A percentile compares a stretch with the other conserved stretches of the same genome.
Conservation (phyloP, 2,113 vertebrate species). For the Chaetura pelagica region DNA sequence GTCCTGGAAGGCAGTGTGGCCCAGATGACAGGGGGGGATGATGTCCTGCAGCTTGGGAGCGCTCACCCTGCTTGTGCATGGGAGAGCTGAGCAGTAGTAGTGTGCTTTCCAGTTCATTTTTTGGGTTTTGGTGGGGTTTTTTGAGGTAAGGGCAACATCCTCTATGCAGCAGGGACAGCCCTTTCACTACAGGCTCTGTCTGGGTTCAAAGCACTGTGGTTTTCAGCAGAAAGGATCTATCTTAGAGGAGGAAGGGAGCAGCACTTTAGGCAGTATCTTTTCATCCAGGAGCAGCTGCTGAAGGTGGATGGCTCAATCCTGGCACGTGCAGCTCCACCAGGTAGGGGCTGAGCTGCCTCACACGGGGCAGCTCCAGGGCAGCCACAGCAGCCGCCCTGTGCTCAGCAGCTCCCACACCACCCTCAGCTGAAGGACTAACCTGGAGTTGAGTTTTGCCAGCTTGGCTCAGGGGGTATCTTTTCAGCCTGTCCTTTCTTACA, state of each 20-base stretch:
- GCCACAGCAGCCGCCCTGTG: not conserved
- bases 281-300: not conserved
- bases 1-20: not conserved
- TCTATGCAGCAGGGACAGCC: accelerated
- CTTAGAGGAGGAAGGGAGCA: not conserved
- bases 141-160: not conserved
- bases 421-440: not conserved
- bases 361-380: accelerated
- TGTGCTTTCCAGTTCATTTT: not conserved
- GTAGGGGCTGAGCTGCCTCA: not conserved
- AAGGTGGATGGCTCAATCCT: not conserved
- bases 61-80: not conserved
- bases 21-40: not conserved
- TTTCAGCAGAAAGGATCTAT: not conserved
- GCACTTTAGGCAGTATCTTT: not conserved
- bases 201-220: not conserved
- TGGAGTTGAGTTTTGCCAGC: not conserved
- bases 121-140: not conserved
- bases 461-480: not conserved
- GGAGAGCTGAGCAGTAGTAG: not conserved
- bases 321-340: accelerated
- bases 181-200: not conserved
- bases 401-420: not conserved
- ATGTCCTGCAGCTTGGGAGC: not conserved
- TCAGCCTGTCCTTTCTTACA: not conserved